Evolutionary conservation across 1,140 invertebrate genomes (phyloP).

Genomic region (Lepidotrigona ventralis): DNA sequence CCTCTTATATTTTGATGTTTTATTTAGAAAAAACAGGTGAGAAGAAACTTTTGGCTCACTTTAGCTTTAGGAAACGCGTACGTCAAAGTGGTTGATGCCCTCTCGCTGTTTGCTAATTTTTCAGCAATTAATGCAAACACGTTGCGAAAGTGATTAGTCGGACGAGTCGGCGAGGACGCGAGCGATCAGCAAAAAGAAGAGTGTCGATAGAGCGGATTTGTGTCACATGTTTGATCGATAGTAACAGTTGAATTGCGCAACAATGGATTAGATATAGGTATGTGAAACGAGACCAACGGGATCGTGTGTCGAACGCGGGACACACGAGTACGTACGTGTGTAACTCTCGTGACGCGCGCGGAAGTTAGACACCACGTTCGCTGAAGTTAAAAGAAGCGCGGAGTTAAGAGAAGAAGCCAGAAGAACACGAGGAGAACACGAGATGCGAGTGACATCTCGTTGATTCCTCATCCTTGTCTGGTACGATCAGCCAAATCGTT

Average conservation of each 20-base stretch:
- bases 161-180: too few species aligned
- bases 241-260: constrained; percentile 9
- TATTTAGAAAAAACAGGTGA: too few species aligned
- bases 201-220: not conserved
- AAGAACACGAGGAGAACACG: not conserved
- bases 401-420: constrained; percentile 24
- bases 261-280: not conserved
- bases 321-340: not conserved
- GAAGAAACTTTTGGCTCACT: too few species aligned
- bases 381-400: not conserved
- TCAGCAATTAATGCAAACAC: not conserved
- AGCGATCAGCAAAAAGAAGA: not conserved
- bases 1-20: too few species aligned
- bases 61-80: too few species aligned
- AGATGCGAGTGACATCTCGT: not conserved
- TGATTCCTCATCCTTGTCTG: not conserved
- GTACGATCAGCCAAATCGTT: not conserved
- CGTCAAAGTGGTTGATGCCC: not conserved
- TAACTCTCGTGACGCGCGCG: constrained; percentile 6
- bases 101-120: not conserved
- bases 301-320: constrained; percentile 7
- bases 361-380: not conserved
- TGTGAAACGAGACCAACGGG: not conserved
- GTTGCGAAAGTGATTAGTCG: not conserved
- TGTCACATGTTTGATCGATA: not conserved